Conservation (phyloP, 2,797 vertebrate species). For the Cryptoprocta ferox region DNA sequence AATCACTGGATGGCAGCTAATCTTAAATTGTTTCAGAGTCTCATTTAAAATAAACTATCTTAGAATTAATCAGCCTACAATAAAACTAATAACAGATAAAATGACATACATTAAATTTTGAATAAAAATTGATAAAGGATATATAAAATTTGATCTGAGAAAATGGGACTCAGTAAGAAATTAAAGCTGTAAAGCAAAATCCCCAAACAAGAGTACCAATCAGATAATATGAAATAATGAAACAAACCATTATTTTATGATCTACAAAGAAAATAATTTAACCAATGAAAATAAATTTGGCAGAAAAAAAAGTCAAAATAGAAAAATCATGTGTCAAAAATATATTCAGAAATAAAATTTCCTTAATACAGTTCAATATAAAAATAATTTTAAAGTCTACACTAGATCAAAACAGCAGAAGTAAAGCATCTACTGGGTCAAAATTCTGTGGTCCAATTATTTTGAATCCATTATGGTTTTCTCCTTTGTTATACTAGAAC, state of each 20-base stretch:
- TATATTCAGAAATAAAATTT: not conserved
- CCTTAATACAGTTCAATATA: not conserved
- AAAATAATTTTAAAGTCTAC: slow-evolving; percentile 5
- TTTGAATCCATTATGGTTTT: not conserved
- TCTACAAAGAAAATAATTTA: not conserved
- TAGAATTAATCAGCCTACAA: not conserved
- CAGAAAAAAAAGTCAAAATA: not conserved
- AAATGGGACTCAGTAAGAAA: not conserved
- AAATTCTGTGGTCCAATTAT: not conserved
- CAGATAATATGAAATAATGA: not conserved
- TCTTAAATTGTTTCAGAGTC: slow-evolving; percentile 16
- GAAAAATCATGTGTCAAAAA: not conserved
- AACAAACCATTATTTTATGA: not conserved
- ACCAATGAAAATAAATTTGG: not conserved
- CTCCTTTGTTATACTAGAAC: not conserved
- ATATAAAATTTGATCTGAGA: not conserved
- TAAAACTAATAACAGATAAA: not conserved
- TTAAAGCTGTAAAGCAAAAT: not conserved
- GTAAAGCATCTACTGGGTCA: not conserved
- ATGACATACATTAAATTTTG: not conserved
- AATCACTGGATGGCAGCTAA: not conserved
- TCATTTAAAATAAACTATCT: slow-evolving; percentile 1
- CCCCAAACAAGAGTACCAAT: not conserved
- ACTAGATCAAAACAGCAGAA: not conserved
- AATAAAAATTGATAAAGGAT: slow-evolving; percentile 1